phyloP scores from a whole-genome alignment of 2,113 vertebrate genomes.

The Opisthocomus hoazin region DNA sequence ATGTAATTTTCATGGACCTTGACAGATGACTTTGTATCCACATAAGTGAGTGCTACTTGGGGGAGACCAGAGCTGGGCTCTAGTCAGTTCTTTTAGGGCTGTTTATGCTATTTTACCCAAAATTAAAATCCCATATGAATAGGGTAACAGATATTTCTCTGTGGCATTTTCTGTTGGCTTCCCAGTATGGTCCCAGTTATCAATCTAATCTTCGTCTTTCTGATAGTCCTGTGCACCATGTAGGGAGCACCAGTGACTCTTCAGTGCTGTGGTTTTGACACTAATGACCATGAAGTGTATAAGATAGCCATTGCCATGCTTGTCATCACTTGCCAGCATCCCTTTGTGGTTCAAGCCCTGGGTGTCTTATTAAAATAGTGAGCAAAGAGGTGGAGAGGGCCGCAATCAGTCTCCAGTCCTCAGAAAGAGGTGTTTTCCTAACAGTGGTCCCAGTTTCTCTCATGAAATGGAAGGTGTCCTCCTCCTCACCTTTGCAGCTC shows the following conservation, averaged over 20 bases:
- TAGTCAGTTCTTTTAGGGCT: background rate
- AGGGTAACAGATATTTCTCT: background rate
- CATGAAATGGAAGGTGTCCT: background rate
- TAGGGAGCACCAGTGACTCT: background rate
- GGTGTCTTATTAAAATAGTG: background rate
- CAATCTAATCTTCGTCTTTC: background rate
- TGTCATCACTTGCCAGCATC: background rate
- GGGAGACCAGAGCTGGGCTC: background rate
- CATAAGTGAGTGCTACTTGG: background rate
- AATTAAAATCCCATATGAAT: background rate
- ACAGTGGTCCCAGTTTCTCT: background rate
- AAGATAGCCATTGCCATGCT: background rate
- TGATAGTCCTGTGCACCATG: background rate
- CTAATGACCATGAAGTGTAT: background rate
- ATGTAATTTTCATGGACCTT: background rate
- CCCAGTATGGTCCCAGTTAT: background rate
- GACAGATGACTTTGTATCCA: background rate
- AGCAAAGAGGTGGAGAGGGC: too few species aligned
- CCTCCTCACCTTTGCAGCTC: background rate
- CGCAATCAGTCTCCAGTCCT: background rate
- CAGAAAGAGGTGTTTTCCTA: background rate
- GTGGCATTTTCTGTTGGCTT: background rate
- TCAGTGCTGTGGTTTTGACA: background rate
- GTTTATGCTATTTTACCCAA: background rate
- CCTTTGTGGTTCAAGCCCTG: background rate